These are phyloP conservation scores for Aphaenogaster rudis DNA, from an alignment of 1,140 invertebrate genomes.

Conservation along the genomic window DNA sequence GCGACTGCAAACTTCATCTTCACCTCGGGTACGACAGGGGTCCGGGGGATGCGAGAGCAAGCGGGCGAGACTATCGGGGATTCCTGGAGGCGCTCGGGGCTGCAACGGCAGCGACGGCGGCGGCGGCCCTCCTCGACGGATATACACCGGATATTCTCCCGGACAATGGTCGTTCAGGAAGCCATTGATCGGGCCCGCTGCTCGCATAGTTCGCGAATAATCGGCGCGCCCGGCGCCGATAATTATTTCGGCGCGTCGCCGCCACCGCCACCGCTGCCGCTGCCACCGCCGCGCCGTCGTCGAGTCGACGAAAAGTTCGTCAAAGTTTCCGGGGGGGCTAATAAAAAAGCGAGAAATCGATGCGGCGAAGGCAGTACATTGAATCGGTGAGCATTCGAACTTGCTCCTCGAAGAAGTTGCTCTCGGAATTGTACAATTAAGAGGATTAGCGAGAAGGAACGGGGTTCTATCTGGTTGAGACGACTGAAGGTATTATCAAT, in stretches of 20 bases:
- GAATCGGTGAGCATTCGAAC: constrained; percentile 38
- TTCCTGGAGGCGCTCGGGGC: constrained; percentile 64
- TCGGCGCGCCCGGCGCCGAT: constrained; percentile 67
- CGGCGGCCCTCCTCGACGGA: constrained; percentile 27
- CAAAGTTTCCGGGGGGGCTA: constrained; percentile 40
- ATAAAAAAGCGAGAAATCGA: constrained; percentile 61
- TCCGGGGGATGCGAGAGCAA: constrained; percentile 12
- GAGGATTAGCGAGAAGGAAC: constrained; percentile 44
- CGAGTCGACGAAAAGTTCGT: constrained; percentile 64
- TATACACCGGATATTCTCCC: constrained; percentile 70
- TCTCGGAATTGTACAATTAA: constrained; percentile 51
- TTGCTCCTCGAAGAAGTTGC: constrained; percentile 18
- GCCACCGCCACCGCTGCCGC: not conserved
- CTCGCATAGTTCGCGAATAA: constrained; percentile 75
- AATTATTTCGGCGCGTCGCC: constrained; percentile 69
- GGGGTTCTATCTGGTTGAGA: not conserved
- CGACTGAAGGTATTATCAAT: constrained; percentile 32
- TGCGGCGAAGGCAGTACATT: not conserved
- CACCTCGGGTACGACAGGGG: constrained; percentile 5
- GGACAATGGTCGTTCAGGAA: constrained; percentile 72
- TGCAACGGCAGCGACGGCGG: not conserved
- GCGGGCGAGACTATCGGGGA: constrained; percentile 46
- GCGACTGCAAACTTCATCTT: constrained; percentile 42
- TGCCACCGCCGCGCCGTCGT: not conserved
- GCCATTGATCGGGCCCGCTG: constrained; percentile 66